Evolutionary conservation across 2,797 vertebrate genomes (phyloP).

Genomic region (Sciurus vulgaris): DNA sequence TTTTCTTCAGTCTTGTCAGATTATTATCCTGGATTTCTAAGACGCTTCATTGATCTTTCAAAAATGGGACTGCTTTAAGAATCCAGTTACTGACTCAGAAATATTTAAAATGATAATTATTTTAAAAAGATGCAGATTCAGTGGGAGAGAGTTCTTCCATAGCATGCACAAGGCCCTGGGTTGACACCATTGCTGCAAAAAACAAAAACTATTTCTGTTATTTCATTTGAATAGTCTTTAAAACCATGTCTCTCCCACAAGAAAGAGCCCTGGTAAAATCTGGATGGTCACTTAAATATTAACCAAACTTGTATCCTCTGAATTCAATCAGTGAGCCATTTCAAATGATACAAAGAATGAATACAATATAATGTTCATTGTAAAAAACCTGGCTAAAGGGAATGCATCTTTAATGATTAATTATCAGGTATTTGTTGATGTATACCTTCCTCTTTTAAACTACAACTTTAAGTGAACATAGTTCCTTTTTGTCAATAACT

Average conservation of each 20-base stretch:
- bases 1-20: constrained; percentile 44
- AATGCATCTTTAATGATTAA: constrained; percentile 46
- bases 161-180: neutral
- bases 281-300: constrained; percentile 49
- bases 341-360: neutral
- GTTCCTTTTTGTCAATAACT: constrained; percentile 48
- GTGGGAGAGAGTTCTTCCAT: neutral
- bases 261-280: constrained; percentile 8
- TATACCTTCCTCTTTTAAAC: neutral
- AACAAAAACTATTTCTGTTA: too few relatives aligned
- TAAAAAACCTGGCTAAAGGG: constrained; percentile 24
- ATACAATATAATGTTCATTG: constrained; percentile 38
- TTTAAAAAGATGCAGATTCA: constrained; percentile 9
- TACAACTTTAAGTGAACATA: constrained; percentile 51
- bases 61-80: constrained; percentile 60
- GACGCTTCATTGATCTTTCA: constrained; percentile 50
- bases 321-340: constrained; percentile 2
- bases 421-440: constrained; percentile 7
- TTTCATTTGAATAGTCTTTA: neutral
- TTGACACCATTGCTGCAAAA: too few relatives aligned
- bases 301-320: constrained; percentile 8
- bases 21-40: constrained; percentile 52
- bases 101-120: constrained; percentile 52
- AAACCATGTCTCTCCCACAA: neutral
- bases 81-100: constrained; percentile 56